These are phyloP conservation scores for Urocynchramus pylzowi DNA, from an alignment of 2,113 vertebrate species.

Conservation along the genomic window DNA sequence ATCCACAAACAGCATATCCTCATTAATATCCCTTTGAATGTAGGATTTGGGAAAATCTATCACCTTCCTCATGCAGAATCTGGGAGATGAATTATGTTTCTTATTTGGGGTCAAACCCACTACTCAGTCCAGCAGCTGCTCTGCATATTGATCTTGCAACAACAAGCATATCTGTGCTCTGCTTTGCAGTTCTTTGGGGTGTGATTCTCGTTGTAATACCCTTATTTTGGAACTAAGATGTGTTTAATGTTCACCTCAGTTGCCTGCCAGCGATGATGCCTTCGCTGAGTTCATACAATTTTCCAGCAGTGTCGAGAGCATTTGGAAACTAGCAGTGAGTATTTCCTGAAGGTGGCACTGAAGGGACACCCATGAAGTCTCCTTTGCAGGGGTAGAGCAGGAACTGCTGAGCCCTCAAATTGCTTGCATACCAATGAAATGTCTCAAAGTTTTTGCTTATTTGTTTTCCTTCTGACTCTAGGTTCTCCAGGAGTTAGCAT, in stretches of 20 bases:
- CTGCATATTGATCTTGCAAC: neutral
- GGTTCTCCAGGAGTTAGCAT: neutral
- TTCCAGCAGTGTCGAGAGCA: neutral
- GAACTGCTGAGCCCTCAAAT: conserved; percentile 31
- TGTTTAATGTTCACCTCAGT: neutral
- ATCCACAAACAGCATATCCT: neutral
- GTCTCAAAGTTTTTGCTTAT: neutral
- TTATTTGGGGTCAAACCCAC: neutral
- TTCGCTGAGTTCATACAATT: neutral
- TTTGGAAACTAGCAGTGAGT: neutral
- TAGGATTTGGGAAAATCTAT: neutral
- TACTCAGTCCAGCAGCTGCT: neutral
- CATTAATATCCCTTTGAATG: neutral
- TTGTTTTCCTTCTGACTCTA: conserved; percentile 25
- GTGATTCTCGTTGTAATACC: neutral
- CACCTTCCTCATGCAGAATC: neutral
- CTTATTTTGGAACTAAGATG: neutral
- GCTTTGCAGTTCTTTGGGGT: neutral
- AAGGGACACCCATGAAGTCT: neutral
- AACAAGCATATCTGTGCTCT: neutral
- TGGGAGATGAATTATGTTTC: neutral
- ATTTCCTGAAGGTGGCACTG: conserved; percentile 72
- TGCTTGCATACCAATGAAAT: conserved; percentile 8
- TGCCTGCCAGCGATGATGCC: neutral
- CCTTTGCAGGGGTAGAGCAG: neutral